A percentile compares a stretch with the other conserved stretches of the same genome.
phyloP scores from a whole-genome alignment of 2,888 invertebrate genomes.

The Megamerina dolium region DNA sequence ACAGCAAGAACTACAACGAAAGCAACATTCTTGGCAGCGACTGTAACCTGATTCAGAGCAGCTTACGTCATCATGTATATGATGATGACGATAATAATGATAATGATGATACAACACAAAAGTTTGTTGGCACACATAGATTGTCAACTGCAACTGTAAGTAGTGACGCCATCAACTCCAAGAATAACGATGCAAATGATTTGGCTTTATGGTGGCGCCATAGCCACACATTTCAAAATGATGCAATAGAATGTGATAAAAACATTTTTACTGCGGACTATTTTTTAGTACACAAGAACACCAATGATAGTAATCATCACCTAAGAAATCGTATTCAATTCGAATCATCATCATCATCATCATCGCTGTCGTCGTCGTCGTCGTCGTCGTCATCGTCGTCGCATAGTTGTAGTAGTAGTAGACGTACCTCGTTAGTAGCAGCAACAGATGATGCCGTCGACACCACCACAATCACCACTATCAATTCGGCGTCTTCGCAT shows the following conservation, averaged over 20 bases:
- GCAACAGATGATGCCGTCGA: slow-evolving; percentile 11
- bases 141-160: slow-evolving; percentile 5
- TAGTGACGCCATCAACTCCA: slow-evolving; percentile 3
- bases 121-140: slow-evolving; percentile 4
- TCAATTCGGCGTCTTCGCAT: too few species aligned
- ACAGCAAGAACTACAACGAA: slow-evolving; percentile 11
- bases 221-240: too few species aligned
- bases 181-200: slow-evolving; percentile 12
- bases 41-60: too few species aligned
- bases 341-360: slow-evolving; percentile 4
- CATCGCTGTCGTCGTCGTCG: not conserved
- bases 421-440: slow-evolving; percentile 1
- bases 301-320: too few species aligned
- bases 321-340: slow-evolving; percentile 10
- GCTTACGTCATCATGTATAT: too few species aligned
- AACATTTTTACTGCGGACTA: slow-evolving; percentile 31
- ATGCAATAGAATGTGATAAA: slow-evolving; percentile 31
- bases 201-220: too few species aligned
- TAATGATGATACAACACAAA: slow-evolving; percentile 3
- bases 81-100: not conserved
- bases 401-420: slow-evolving; percentile 1
- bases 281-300: slow-evolving; percentile 33
- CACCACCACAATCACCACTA: too few species aligned
- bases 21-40: slow-evolving; percentile 8
- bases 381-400: slow-evolving; percentile 4